These are phyloP conservation scores for Leucophenga maculata DNA, from an alignment of 2,888 invertebrate genomes.

Conservation along the genomic window DNA sequence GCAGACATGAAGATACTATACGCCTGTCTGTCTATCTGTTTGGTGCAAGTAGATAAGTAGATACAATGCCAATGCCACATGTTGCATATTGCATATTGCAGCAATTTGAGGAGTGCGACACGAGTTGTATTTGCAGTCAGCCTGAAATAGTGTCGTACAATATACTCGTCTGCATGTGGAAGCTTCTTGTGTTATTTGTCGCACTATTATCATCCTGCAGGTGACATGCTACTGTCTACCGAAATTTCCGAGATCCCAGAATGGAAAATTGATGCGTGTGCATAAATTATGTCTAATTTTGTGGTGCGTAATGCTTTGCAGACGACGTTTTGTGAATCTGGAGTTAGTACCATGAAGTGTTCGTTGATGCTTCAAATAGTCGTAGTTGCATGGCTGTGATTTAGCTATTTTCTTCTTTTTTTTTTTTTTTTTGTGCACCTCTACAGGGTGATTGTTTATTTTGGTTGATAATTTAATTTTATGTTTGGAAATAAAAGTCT, in stretches of 20 bases:
- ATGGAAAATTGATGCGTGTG: conserved; percentile 58
- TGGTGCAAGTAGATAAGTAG: neutral
- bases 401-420: too few species aligned
- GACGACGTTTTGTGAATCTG: too few species aligned
- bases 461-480: too few species aligned
- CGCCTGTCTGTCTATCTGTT: too few species aligned
- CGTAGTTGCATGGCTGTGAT: too few species aligned
- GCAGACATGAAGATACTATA: conserved; percentile 41
- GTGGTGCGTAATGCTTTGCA: neutral
- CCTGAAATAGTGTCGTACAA: too few species aligned
- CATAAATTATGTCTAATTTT: conserved; percentile 55
- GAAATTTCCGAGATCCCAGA: neutral
- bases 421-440: too few species aligned
- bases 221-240: conserved; percentile 15
- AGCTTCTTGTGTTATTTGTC: neutral
- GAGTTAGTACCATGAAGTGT: neutral
- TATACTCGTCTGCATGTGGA: too few species aligned
- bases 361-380: conserved; percentile 28
- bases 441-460: too few species aligned
- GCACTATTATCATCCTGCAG: neutral
- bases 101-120: conserved; percentile 43
- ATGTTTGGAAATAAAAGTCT: too few species aligned
- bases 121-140: conserved; percentile 52
- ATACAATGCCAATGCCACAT: conserved; percentile 60
- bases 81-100: conserved; percentile 51